Evolutionary conservation across 1,140 invertebrate genomes (phyloP).

Genomic region (Amphibalanus amphitrite): DNA sequence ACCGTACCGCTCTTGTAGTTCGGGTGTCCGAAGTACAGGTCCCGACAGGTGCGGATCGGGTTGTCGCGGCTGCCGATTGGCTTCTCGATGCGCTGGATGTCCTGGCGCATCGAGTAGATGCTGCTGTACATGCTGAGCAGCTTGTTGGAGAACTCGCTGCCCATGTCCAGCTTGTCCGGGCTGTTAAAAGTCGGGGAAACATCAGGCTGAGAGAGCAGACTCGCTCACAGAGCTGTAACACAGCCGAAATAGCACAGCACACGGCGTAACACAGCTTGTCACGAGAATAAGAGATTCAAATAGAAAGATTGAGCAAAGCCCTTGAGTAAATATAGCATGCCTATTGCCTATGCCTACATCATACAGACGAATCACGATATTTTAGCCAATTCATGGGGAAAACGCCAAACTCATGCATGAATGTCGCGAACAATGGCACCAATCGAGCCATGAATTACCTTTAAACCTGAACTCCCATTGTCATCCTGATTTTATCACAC

Average conservation of each 20-base stretch:
- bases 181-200: too few relatives aligned
- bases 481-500: too few relatives aligned
- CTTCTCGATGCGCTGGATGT: slow-evolving; percentile 48
- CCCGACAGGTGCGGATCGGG: slow-evolving; percentile 58
- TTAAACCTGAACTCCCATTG: too few relatives aligned
- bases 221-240: neutral
- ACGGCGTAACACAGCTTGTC: neutral
- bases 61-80: slow-evolving; percentile 54
- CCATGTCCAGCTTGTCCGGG: neutral
- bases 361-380: too few relatives aligned
- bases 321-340: too few relatives aligned
- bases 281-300: neutral
- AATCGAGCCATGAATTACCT: too few relatives aligned
- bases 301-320: neutral
- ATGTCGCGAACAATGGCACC: too few relatives aligned
- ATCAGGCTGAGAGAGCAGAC: too few relatives aligned
- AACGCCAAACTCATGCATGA: too few relatives aligned
- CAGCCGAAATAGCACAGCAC: neutral
- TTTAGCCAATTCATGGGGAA: too few relatives aligned
- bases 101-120: slow-evolving; percentile 46
- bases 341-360: too few relatives aligned
- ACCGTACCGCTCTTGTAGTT: slow-evolving; percentile 37
- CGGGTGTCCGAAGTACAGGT: slow-evolving; percentile 53
- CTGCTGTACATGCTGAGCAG: slow-evolving; percentile 46
- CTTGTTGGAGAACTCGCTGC: slow-evolving; percentile 32